Base-by-base conservation (phyloP, 2,888 invertebrate genomes). In the Notodonta dromedarius region DNA sequence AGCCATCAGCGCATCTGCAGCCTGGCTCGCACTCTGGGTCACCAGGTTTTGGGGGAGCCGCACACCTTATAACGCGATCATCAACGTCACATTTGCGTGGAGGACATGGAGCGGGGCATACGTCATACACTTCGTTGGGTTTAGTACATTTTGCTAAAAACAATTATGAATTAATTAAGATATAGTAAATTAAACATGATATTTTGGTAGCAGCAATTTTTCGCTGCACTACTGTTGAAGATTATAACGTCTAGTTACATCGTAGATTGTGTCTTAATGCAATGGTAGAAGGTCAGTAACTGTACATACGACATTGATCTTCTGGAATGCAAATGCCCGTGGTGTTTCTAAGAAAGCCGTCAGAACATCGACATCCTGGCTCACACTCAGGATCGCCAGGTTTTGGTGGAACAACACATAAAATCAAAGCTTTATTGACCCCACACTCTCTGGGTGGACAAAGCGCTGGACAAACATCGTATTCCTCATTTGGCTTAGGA, bases 1-100 rank as follows among this genome's bases (percentile, higher is more conserved):
- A 71, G 12, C 75, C 75, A 7, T 85, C 76, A 13, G 57, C 66
- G 58, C 87, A 87, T 12, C 81, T 63, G 60, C 87, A 88, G 6
- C 71, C 75, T 35, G 79, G 70, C 13, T 69, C 16, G 59, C 80
- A 79, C 9, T 67, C 66, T 1, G 77, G 69, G 51, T 81, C 79
- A 7, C 85, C 83, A n/a, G 74, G 68, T 50, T 73, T 58, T 9
- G 80, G 83, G 6, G 74, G 65, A 0, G 67, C 59, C 2, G 35
- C 57, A 46, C 83, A 85, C 12, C 62, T 56, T 58, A 78, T 73
- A 9, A 74, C 0, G 4, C 58, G 63, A 35, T 63, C 64, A 16
- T 83, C 71, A 0, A 82, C 76, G 42, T 69, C 76, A 59, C 84
- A 85, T 14, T 53, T 64, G 42, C 56, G 66, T 5, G 77, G 77